Evolutionary conservation across 2,888 invertebrate genomes (phyloP).

Genomic region (Alviniconcha strummeri): DNA sequence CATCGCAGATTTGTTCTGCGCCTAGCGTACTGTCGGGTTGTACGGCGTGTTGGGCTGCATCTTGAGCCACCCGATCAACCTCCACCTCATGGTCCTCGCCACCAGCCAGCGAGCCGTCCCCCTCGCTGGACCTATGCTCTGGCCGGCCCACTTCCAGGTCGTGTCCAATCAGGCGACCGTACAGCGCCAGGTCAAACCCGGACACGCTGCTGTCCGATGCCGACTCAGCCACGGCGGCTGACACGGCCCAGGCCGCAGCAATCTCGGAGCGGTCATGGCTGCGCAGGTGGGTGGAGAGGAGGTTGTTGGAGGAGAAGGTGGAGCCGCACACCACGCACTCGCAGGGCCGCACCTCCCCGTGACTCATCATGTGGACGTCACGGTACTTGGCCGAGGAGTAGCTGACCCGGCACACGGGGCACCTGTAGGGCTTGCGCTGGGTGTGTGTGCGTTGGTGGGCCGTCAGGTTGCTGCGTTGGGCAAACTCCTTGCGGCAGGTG

Average conservation of each 20-base stretch:
- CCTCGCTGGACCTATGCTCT: background rate
- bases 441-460: constrained; percentile 1
- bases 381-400: constrained; percentile 14
- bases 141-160: background rate
- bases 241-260: background rate
- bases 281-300: background rate
- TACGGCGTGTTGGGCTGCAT: no score
- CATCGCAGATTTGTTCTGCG: no score
- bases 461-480: constrained; percentile 14
- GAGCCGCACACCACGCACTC: constrained; percentile 18
- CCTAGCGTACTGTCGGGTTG: no score
- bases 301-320: constrained; percentile 4
- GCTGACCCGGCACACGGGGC: constrained; percentile 1
- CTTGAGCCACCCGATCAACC: no score
- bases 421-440: background rate
- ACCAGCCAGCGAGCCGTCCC: background rate
- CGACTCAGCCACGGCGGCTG: background rate
- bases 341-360: constrained; percentile 8
- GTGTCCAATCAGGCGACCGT: background rate
- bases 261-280: background rate
- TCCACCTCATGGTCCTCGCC: no score
- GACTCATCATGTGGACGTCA: constrained; percentile 1
- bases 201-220: background rate
- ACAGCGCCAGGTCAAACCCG: background rate
- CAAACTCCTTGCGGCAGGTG: constrained; percentile 6